Evolutionary conservation across 2,888 invertebrate genomes (phyloP).

Genomic region (Sminthurides aquaticus): DNA sequence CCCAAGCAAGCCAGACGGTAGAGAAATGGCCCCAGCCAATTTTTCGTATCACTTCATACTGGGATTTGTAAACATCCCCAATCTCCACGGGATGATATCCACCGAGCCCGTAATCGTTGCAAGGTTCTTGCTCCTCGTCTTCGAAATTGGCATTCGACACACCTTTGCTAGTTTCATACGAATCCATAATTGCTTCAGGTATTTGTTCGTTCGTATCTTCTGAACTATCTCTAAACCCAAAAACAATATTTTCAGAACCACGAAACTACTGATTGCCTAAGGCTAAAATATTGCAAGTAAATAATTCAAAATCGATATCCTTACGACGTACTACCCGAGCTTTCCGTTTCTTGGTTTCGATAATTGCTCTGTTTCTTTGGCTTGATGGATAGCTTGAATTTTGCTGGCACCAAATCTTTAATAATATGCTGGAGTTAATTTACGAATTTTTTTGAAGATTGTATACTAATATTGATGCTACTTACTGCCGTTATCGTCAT

Average conservation of each 20-base stretch:
- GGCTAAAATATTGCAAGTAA: no score
- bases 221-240: no score
- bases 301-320: not conserved
- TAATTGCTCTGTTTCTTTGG: not conserved
- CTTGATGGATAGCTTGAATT: not conserved
- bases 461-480: not conserved
- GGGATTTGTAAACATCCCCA: slow-evolving; percentile 55
- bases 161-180: no score
- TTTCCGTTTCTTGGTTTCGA: not conserved
- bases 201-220: no score
- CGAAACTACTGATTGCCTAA: no score
- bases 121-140: slow-evolving; percentile 96
- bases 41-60: slow-evolving; percentile 64
- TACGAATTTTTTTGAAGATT: not conserved
- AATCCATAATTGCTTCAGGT: no score
- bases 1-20: slow-evolving; percentile 78
- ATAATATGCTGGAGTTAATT: not conserved
- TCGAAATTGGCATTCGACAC: slow-evolving; percentile 49
- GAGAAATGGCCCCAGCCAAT: slow-evolving; percentile 84
- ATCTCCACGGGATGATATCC: slow-evolving; percentile 59
- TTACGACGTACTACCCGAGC: not conserved
- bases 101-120: slow-evolving; percentile 81
- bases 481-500: slow-evolving; percentile 4
- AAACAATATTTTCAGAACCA: no score
- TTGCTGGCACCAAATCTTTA: not conserved